phyloP scores from a whole-genome alignment of 1,140 invertebrate species.

The Trachymyrmex cornetzi region DNA sequence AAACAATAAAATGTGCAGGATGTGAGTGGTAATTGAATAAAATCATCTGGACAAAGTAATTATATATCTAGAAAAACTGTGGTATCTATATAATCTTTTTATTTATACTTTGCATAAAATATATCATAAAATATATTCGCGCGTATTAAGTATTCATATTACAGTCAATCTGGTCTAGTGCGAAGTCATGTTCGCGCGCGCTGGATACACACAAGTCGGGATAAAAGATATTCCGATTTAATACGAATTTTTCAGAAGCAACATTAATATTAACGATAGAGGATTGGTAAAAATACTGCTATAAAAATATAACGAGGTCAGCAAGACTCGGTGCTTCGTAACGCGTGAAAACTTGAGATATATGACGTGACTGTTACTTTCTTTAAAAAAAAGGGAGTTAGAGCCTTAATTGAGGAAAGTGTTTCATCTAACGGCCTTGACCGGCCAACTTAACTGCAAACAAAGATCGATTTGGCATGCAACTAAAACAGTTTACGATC shows the following conservation, averaged over 20 bases:
- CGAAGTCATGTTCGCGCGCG: neutral
- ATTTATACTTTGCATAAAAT: conserved; percentile 21
- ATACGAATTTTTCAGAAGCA: neutral
- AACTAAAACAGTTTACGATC: conserved; percentile 50
- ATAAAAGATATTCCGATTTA: neutral
- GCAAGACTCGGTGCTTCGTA: neutral
- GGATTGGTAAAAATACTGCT: neutral
- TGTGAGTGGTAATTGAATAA: neutral
- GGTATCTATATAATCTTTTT: neutral
- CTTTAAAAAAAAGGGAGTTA: conserved; percentile 14
- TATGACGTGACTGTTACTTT: neutral
- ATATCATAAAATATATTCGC: conserved; percentile 30
- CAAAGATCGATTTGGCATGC: conserved; percentile 54
- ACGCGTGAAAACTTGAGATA: neutral
- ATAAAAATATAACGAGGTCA: conserved; percentile 10
- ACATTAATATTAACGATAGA: conserved; percentile 43
- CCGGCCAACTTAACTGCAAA: conserved; percentile 47
- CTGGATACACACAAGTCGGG: neutral
- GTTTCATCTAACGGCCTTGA: conserved; percentile 47
- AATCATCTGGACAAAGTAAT: neutral
- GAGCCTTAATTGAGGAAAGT: conserved; percentile 53
- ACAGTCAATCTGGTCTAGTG: neutral
- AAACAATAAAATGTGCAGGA: neutral
- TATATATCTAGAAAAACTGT: neutral
- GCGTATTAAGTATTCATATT: conserved; percentile 3